Base-by-base conservation (phyloP, 2,797 vertebrate genomes). In the Adelosebastes latens region DNA sequence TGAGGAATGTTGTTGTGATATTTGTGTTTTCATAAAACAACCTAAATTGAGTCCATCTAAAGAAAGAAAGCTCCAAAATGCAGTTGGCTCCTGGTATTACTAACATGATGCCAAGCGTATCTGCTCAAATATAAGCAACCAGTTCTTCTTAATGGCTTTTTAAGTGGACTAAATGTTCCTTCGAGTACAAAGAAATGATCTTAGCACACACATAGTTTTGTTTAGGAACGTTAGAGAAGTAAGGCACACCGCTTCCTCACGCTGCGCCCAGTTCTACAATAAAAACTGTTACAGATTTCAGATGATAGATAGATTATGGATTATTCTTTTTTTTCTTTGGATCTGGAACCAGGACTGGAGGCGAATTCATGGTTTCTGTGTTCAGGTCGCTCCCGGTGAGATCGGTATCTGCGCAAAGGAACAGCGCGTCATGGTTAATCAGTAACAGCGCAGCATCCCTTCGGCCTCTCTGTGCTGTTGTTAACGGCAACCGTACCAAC, bases 21-120 rank as follows among this genome's bases (percentile, higher is more conserved):
- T 72, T 49, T 75, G n/a, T n/a, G 59, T 71, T 79, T 67, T 67
- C 42, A 69, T 32, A 61, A 86, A 86, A 72, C 66, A 22, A 71
- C 74, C 34, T 63, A 34, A 76, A 24, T 5, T 8, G 18, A 46
- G 16, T 56, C 31, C 1, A 7, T 27, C 7, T 29, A 18, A 67
- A 64, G 18, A 59, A 53, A 62, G 58, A 14, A 49, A 4, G 63
- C 67, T 46, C 12, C 12, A 1, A 36, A 31, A 22, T 3, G 18
- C 6, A 9, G 24, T 46, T 42, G 49, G 69, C 34, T 56, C 6
- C 5, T 3, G 1, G 20, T 18, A 24, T 3, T 3, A 10, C 31
- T 6, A 24, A 68, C 27, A 22, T 6, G 16, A 59, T 16, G 62
- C 69, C 7, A 8, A 27, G 27, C 9, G 9, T 11, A 56, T 76